Evolutionary conservation across 2,888 invertebrate species (phyloP).

Genomic region (Sabellastarte sp.): DNA sequence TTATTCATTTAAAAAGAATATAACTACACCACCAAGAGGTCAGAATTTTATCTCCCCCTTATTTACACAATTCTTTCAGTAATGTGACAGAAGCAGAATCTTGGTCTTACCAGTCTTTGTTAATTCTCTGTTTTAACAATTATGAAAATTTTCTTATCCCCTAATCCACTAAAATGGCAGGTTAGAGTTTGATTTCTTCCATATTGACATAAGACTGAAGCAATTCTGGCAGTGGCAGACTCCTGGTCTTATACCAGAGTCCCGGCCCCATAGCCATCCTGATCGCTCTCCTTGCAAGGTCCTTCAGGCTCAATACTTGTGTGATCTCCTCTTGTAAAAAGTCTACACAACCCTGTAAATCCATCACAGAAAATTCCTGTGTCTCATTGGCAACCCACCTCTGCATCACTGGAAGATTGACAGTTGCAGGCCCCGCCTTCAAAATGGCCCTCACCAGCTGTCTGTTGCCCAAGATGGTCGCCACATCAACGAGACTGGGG

Average conservation of each 20-base stretch:
- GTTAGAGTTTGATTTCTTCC: too few relatives aligned
- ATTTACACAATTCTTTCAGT: too few relatives aligned
- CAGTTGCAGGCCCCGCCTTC: background rate
- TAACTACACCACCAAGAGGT: too few relatives aligned
- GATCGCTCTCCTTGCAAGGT: background rate
- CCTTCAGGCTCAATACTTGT: background rate
- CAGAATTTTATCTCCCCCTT: too few relatives aligned
- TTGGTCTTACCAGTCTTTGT: too few relatives aligned
- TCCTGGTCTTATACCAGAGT: background rate
- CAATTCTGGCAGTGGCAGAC: background rate
- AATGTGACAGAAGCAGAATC: too few relatives aligned
- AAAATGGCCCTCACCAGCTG: background rate
- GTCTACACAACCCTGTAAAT: background rate
- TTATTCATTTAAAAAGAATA: too few relatives aligned
- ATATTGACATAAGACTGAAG: too few relatives aligned
- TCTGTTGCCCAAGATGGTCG: background rate
- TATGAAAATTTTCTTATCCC: too few relatives aligned
- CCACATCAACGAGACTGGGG: background rate
- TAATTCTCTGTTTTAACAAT: too few relatives aligned
- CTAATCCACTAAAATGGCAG: too few relatives aligned
- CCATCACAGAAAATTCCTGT: background rate
- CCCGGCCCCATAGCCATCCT: background rate
- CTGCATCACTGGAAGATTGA: background rate
- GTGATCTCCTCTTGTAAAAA: background rate
- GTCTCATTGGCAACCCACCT: background rate